Evolutionary conservation across 2,113 vertebrate genomes (phyloP).

Genomic region (Peromyscus polionotus): DNA sequence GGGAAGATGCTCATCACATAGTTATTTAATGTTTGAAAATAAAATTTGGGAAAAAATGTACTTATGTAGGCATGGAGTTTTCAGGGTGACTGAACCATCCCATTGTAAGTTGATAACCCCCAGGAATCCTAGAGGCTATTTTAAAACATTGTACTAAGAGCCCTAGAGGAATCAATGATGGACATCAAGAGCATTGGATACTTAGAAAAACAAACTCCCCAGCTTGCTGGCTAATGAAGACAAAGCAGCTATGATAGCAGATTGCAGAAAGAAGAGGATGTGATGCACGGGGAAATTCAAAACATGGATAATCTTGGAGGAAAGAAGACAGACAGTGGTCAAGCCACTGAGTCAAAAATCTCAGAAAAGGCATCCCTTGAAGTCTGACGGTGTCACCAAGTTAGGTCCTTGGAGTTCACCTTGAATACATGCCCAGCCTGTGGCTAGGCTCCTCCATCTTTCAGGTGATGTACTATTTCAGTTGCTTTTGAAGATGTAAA

Average conservation of each 20-base stretch:
- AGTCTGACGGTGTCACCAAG: background rate
- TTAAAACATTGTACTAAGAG: slow-evolving; percentile 66
- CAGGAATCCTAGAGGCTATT: slow-evolving; percentile 73
- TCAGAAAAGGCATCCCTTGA: too few species aligned
- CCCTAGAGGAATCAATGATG: slow-evolving; percentile 31
- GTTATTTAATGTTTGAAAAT: slow-evolving; percentile 75
- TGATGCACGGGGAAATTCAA: background rate
- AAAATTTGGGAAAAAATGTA: slow-evolving; percentile 49
- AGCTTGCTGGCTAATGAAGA: background rate
- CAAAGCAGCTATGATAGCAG: background rate
- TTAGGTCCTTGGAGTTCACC: background rate
- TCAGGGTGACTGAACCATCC: slow-evolving; percentile 30
- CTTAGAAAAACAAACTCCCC: slow-evolving; percentile 46
- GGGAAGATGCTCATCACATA: slow-evolving; percentile 65
- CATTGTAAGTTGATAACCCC: slow-evolving; percentile 75
- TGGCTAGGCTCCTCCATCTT: background rate
- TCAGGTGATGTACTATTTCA: background rate
- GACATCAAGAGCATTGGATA: slow-evolving; percentile 37
- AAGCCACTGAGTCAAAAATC: background rate
- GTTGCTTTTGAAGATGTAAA: background rate
- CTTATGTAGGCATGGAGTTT: background rate
- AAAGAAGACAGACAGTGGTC: background rate
- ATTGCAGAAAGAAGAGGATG: background rate
- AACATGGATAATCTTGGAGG: background rate
- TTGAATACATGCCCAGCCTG: background rate